Conservation (phyloP, 1,140 invertebrate genomes). For the Drosophila punjabiensis region DNA sequence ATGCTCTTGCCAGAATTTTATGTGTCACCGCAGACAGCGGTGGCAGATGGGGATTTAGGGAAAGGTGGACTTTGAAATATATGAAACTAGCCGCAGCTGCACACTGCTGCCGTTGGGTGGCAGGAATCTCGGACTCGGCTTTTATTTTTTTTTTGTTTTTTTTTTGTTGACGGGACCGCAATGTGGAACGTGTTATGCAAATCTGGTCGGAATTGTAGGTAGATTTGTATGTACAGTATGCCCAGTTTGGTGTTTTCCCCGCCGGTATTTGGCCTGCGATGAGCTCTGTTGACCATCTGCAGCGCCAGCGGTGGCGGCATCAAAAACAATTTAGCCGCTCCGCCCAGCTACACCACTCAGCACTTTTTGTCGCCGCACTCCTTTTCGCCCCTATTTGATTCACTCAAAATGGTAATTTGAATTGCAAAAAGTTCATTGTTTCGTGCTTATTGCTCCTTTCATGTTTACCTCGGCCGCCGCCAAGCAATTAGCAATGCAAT, state of each 20-base stretch:
- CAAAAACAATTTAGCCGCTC: slow-evolving; percentile 72
- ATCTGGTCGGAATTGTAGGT: slow-evolving; percentile 49
- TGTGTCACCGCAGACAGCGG: slow-evolving; percentile 28
- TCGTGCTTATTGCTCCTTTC: slow-evolving; percentile 43
- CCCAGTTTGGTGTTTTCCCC: no score
- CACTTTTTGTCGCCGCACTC: slow-evolving; percentile 45
- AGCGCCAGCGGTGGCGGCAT: slow-evolving; percentile 39
- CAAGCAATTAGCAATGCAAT: slow-evolving; percentile 67
- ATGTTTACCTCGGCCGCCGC: slow-evolving; percentile 31
- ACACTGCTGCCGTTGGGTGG: slow-evolving; percentile 36
- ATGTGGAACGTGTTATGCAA: slow-evolving; percentile 67
- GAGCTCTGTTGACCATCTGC: slow-evolving; percentile 37
- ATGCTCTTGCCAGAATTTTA: slow-evolving; percentile 37
- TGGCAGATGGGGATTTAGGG: slow-evolving; percentile 2
- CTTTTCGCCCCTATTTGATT: slow-evolving; percentile 66
- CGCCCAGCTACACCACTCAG: slow-evolving; percentile 38
- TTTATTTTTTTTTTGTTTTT: not conserved
- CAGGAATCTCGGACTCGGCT: slow-evolving; percentile 49
- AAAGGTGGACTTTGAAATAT: slow-evolving; percentile 32
- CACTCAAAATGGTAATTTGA: slow-evolving; percentile 80
- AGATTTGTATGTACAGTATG: slow-evolving; percentile 1
- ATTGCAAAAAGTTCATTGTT: slow-evolving; percentile 76
- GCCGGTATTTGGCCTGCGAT: slow-evolving; percentile 48
- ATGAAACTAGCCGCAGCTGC: slow-evolving; percentile 59
- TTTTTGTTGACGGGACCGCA: slow-evolving; percentile 30